Conservation (phyloP, 2,888 invertebrate genomes). For the Ctena decussata region DNA sequence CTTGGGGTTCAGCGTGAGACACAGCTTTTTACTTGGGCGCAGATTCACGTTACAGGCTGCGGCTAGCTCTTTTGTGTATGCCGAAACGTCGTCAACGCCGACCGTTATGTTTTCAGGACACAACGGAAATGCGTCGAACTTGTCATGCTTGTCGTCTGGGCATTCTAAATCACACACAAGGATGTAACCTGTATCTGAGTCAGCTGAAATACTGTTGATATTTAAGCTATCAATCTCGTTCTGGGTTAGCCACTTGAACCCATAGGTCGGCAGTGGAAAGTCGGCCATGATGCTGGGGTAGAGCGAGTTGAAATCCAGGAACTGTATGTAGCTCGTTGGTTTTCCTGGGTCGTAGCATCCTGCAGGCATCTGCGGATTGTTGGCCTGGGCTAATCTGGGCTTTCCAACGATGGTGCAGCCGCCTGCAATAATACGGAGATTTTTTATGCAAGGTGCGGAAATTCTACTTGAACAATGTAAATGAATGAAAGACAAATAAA, state of each 20-base stretch:
- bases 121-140: not conserved
- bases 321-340: conserved; percentile 1
- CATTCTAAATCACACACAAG: not conserved
- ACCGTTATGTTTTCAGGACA: conserved; percentile 8
- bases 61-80: not conserved
- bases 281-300: conserved; percentile 3
- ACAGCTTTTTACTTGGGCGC: not conserved
- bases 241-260: not conserved
- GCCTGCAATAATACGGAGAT: too few relatives aligned
- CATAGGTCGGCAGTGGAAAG: conserved; percentile 4
- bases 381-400: conserved; percentile 8
- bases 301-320: conserved; percentile 20
- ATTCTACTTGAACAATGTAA: too few relatives aligned
- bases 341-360: not conserved
- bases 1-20: not conserved
- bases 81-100: not conserved
- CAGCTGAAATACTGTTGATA: not conserved
- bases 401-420: conserved; percentile 17
- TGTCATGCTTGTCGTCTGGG: not conserved
- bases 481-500: too few relatives aligned
- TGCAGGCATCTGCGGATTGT: conserved; percentile 14
- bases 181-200: conserved; percentile 14
- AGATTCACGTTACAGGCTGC: not conserved
- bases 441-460: too few relatives aligned
- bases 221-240: not conserved